Conservation (phyloP, 2,888 invertebrate genomes). For the Tuberolachnus salignus region DNA sequence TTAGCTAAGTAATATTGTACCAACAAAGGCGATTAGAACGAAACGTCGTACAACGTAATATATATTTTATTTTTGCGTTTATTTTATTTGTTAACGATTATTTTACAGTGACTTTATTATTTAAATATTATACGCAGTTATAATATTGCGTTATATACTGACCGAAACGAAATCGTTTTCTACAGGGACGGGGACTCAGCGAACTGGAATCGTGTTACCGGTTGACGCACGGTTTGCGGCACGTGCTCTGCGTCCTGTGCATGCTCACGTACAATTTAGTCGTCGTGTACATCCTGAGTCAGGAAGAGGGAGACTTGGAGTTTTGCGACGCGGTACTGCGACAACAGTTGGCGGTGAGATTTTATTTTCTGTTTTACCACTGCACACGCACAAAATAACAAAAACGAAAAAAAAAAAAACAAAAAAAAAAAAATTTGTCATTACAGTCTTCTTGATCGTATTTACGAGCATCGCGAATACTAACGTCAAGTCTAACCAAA, state of each 20-base stretch:
- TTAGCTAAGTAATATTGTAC: no score
- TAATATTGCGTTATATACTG: not conserved
- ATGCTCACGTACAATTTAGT: conserved; percentile 86
- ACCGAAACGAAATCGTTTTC: not conserved
- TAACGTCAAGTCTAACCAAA: no score
- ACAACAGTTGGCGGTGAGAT: conserved; percentile 71
- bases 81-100: not conserved
- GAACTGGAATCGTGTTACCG: conserved; percentile 77
- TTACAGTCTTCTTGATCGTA: no score
- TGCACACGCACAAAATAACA: no score
- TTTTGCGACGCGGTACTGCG: conserved; percentile 77
- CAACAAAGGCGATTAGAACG: no score
- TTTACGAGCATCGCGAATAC: no score
- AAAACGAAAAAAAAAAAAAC: no score
- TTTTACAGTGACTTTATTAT: no score
- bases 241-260: conserved; percentile 84
- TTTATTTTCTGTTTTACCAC: not conserved
- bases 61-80: not conserved
- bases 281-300: conserved; percentile 80
- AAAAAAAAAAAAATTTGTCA: no score
- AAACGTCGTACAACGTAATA: not conserved
- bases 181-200: conserved; percentile 63
- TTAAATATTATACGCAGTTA: not conserved
- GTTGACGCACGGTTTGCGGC: conserved; percentile 76
- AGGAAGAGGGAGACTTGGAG: conserved; percentile 78